Evolutionary conservation across 2,888 invertebrate species (phyloP), one percentile per base, ranked within the genome.

Genomic region (Aquatica leii): DNA sequence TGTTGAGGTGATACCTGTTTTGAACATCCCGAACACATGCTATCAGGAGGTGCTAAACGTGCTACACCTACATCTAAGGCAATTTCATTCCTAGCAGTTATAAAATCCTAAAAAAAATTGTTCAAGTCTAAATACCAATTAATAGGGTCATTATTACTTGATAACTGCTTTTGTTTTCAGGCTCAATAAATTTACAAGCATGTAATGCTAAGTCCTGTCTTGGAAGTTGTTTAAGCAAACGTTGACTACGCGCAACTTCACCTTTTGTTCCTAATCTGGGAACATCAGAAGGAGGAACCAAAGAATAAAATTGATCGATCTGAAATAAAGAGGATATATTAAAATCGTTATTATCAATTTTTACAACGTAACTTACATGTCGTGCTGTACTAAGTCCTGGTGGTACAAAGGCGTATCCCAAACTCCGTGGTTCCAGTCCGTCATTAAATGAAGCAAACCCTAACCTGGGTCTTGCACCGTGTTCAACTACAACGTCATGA

Each of bases 241-340:
- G 92, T 73, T 90, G 88, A 77, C 92, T 92, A 52, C 95, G 85
- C 79, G 91, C 87, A 69, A 89, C 87, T 80, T 94, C 94, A 2
- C 95, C 95, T 43, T 88, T 85, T n/a, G 90, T 87, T 66, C 91
- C 91, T 57, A 82, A 69, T 72, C 80, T 79, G 35, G 82, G 82
- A 67, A 84, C 81, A 86, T 94, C 87, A 76, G 93, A 91, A 50
- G 90, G 88, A 63, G 94, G 94, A 76, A 98, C 85, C 79, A 93
- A 90, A 65, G 93, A 88, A 87, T 97, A 98, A 82, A 94, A 98
- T 70, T 95, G 91, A 78, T 96, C 95, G 66, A 95, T 90, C 95
- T 96, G 84, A 17, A 84, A 78, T 9, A 12, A 14, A 12, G 14
- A 43, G 3, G n/a, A 12, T 14, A 17, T 12, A 20, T 17, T 17